Evolutionary conservation across 2,888 invertebrate species (phyloP).

Genomic region (Patella depressa): DNA sequence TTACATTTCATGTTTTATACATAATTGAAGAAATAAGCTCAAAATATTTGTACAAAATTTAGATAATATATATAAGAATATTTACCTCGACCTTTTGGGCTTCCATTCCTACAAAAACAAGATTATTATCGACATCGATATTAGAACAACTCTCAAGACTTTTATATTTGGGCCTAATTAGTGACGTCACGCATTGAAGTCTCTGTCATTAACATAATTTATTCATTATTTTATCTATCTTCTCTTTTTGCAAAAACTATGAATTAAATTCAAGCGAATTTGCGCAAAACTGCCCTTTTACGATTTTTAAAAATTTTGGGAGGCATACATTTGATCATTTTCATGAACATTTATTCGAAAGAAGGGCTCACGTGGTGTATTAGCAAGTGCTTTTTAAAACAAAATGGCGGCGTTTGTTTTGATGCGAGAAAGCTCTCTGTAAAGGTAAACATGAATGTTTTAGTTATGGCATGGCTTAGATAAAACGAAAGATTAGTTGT

Average conservation of each 20-base stretch:
- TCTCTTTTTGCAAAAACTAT: neutral
- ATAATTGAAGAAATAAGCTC: conserved; percentile 19
- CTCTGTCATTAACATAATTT: conserved; percentile 66
- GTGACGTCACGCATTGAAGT: conserved; percentile 65
- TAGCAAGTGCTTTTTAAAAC: neutral
- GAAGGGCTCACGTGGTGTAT: neutral
- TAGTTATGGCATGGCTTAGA: too few relatives aligned
- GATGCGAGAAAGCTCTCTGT: neutral
- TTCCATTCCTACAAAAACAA: conserved; percentile 57
- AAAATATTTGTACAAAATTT: conserved; percentile 24
- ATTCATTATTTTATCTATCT: conserved; percentile 34
- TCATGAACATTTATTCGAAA: neutral
- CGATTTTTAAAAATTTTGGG: neutral
- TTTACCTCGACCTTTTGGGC: conserved; percentile 55
- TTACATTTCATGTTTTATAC: conserved; percentile 30
- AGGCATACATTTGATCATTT: neutral
- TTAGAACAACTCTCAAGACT: conserved; percentile 45
- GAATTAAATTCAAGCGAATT: neutral
- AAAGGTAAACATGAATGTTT: too few relatives aligned
- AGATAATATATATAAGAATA: conserved; percentile 29
- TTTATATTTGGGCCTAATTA: conserved; percentile 69
- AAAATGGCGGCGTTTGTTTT: conserved; percentile 10
- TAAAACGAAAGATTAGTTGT: too few relatives aligned
- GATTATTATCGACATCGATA: conserved; percentile 44
- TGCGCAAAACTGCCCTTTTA: neutral